Conservation (phyloP, 2,113 vertebrate species). For the Thinocorus orbignyianus region DNA sequence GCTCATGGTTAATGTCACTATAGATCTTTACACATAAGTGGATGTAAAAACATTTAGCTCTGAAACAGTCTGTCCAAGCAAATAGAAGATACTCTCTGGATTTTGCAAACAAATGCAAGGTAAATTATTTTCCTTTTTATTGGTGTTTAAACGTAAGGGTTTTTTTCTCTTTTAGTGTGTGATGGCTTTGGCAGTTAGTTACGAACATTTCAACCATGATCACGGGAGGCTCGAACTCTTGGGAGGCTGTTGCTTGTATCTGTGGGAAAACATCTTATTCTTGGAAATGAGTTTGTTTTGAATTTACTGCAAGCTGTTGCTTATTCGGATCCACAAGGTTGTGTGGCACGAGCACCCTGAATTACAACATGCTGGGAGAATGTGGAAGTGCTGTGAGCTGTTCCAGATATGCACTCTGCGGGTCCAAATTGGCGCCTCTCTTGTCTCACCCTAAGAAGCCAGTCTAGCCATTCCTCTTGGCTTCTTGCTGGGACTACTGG, state of each 20-base stretch:
- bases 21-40: neutral
- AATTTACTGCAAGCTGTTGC: conserved; percentile 62
- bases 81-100: neutral
- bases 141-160: neutral
- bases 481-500: neutral
- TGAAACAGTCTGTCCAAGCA: neutral
- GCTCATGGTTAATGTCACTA: neutral
- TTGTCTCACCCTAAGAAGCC: neutral
- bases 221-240: neutral
- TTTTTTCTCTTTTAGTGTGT: neutral
- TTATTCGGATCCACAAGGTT: conserved; percentile 33
- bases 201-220: neutral
- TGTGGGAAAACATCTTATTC: conserved; percentile 60
- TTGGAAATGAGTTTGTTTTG: conserved; percentile 62
- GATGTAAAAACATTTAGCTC: neutral
- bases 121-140: neutral
- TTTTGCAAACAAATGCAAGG: neutral
- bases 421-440: neutral
- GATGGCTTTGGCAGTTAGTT: conserved; percentile 6
- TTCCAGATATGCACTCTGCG: conserved; percentile 14
- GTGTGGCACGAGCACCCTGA: conserved; percentile 41
- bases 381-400: conserved; percentile 38
- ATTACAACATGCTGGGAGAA: conserved; percentile 34
- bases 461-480: neutral
- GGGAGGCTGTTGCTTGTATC: neutral